Conservation (phyloP, 2,113 vertebrate species). For the Boulengeromyrus knoepffleri region DNA sequence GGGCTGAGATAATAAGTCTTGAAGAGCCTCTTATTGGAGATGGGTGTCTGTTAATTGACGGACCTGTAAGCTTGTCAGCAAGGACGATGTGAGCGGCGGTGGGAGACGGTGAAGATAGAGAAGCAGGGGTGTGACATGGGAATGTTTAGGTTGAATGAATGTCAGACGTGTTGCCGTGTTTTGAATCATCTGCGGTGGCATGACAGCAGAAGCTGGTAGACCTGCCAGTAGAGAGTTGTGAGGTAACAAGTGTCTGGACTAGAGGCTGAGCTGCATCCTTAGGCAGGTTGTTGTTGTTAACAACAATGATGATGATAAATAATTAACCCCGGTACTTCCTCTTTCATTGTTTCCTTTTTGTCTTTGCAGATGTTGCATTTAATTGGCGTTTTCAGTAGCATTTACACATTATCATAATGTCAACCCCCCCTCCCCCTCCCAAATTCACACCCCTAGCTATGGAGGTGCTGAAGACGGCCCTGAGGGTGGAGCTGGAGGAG, state of each 20-base stretch:
- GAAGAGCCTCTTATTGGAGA: neutral
- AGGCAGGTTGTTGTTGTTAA: neutral
- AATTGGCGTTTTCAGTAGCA: neutral
- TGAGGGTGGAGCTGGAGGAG: conserved; percentile 74
- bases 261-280: neutral
- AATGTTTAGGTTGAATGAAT: neutral
- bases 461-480: conserved; percentile 77
- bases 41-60: neutral
- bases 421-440: neutral
- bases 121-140: neutral
- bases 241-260: neutral
- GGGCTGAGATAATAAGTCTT: neutral
- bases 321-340: neutral
- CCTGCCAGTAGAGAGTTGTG: neutral
- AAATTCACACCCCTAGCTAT: conserved; percentile 57
- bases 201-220: neutral
- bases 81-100: neutral
- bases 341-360: neutral
- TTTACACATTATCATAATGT: neutral
- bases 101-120: neutral
- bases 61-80: neutral
- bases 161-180: neutral
- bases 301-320: neutral
- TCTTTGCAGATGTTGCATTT: neutral
- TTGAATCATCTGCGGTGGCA: neutral